phyloP scores from a whole-genome alignment of 2,113 vertebrate genomes.

The Hyperopisus bebe region DNA sequence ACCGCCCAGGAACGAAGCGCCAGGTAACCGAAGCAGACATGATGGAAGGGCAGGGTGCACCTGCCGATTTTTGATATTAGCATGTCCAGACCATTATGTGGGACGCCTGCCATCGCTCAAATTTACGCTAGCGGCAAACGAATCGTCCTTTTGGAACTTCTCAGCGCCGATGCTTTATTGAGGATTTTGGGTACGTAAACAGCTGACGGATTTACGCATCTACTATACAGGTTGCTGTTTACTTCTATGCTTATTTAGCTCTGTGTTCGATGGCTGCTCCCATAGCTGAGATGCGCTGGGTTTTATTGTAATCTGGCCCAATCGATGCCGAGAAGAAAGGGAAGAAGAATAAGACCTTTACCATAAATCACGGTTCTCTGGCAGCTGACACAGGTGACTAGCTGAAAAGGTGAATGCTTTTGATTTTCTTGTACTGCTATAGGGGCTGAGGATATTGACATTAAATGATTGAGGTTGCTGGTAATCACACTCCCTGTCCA shows the following conservation, averaged over 20 bases:
- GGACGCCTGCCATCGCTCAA: background rate
- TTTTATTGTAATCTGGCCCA: slow-evolving; percentile 28
- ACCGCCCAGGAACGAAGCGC: background rate
- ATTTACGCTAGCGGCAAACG: background rate
- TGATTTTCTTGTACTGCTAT: slow-evolving; percentile 41
- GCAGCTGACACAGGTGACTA: slow-evolving; percentile 34
- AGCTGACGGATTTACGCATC: slow-evolving; percentile 25
- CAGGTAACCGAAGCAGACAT: background rate
- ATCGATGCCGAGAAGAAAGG: slow-evolving; percentile 36
- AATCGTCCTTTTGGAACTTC: background rate
- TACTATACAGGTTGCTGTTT: slow-evolving; percentile 17
- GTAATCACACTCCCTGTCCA: background rate
- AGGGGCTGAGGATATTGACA: slow-evolving; percentile 24
- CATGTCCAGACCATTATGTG: background rate
- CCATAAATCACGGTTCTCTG: slow-evolving; percentile 33
- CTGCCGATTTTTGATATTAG: background rate
- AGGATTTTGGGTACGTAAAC: slow-evolving; percentile 23
- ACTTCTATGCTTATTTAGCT: slow-evolving; percentile 28
- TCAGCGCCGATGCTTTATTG: slow-evolving; percentile 17
- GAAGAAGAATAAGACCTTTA: slow-evolving; percentile 30
- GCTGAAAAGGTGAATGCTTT: slow-evolving; percentile 31
- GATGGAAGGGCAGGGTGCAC: background rate
- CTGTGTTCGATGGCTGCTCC: background rate
- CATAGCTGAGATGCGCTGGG: slow-evolving; percentile 7
- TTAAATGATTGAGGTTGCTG: slow-evolving; percentile 5